These are phyloP conservation scores for Echinometra lucunter DNA, from an alignment of 53 echinoderm and acorn worm genomes.

Conservation along the genomic window DNA sequence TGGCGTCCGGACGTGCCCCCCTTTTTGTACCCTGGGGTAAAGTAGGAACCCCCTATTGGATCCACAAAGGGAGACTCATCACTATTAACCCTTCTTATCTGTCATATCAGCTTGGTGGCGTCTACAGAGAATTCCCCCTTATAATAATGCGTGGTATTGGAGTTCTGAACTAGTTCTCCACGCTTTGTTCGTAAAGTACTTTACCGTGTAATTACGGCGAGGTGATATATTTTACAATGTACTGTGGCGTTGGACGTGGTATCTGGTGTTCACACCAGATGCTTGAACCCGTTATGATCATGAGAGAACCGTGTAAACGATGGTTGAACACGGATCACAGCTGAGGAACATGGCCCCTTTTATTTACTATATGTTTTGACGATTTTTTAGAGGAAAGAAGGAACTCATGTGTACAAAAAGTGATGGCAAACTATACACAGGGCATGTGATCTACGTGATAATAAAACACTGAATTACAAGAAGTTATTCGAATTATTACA, in stretches of 20 bases:
- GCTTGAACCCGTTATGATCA: neutral
- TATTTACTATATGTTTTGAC: too few relatives aligned
- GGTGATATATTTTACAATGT: neutral
- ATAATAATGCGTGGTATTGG: neutral
- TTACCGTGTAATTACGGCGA: constrained; percentile 45
- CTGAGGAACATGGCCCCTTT: too few relatives aligned
- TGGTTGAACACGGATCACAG: neutral
- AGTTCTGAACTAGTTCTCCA: constrained; percentile 49
- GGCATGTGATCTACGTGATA: too few relatives aligned
- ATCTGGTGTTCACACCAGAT: neutral
- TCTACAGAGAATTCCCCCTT: neutral
- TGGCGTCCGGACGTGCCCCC: constrained; percentile 51
- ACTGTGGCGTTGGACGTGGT: neutral
- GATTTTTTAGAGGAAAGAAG: too few relatives aligned
- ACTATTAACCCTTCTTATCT: constrained; percentile 33
- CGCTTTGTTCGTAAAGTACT: constrained; percentile 36
- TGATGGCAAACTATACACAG: too few relatives aligned
- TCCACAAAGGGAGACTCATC: constrained; percentile 16
- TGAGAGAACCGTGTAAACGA: neutral
- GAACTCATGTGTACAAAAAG: too few relatives aligned
- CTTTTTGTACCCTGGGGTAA: constrained; percentile 42
- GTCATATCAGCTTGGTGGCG: constrained; percentile 2
- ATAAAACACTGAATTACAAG: neutral
- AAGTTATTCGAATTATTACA: neutral
- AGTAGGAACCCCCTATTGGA: constrained; percentile 53